These are phyloP conservation scores for Cavia aperea DNA, from an alignment of 2,113 vertebrate species.

Conservation along the genomic window DNA sequence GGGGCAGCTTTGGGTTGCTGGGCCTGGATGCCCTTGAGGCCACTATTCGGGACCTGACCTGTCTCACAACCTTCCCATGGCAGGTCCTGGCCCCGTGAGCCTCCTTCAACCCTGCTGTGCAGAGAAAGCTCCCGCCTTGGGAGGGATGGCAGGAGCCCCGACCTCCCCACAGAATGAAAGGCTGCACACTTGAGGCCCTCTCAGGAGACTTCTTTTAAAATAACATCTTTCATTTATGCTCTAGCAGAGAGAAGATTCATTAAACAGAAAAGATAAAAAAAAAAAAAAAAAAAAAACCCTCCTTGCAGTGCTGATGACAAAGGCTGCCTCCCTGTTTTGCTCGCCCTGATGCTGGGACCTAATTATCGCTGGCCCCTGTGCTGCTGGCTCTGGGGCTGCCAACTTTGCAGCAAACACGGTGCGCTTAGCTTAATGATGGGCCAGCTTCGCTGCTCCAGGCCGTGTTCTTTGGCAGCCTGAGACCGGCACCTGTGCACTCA, in stretches of 20 bases:
- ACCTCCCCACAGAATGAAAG: neutral
- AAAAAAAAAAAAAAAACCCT: constrained; percentile 7
- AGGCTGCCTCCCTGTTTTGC: neutral
- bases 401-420: neutral
- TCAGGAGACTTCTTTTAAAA: constrained; percentile 21
- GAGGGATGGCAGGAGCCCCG: neutral
- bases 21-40: too few relatives aligned
- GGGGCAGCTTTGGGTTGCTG: neutral
- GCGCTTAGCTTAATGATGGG: constrained; percentile 49
- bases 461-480: constrained; percentile 62
- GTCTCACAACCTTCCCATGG: neutral
- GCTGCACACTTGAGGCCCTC: neutral
- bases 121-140: neutral
- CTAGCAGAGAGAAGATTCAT: constrained; percentile 40
- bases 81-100: neutral
- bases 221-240: constrained; percentile 23
- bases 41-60: neutral
- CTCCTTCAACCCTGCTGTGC: neutral
- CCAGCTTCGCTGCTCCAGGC: neutral
- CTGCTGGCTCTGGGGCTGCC: constrained; percentile 38
- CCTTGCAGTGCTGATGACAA: constrained; percentile 10
- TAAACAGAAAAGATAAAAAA: constrained; percentile 28
- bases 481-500: constrained; percentile 79
- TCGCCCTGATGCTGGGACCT: neutral
- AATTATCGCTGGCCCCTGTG: neutral